These are phyloP conservation scores for Pantherophis vulpinus DNA, from an alignment of 2,797 vertebrate genomes.

Conservation along the genomic window DNA sequence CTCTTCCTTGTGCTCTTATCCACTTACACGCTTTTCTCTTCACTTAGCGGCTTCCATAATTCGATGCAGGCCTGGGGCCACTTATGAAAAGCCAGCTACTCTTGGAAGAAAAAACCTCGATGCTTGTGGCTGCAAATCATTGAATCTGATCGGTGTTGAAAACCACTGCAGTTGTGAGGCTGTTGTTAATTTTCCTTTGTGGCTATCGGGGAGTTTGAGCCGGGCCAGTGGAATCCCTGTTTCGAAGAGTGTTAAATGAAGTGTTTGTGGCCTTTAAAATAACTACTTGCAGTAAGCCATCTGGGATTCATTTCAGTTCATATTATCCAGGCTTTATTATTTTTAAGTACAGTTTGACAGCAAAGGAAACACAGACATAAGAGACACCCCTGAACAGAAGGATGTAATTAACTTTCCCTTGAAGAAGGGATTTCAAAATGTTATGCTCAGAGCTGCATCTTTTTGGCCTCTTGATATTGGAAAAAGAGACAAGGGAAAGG, in stretches of 20 bases:
- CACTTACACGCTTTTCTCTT: background rate
- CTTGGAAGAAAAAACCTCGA: background rate
- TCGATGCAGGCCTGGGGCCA: background rate
- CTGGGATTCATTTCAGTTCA: constrained; percentile 63
- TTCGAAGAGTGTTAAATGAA: constrained; percentile 61
- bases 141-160: background rate
- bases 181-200: constrained; percentile 26
- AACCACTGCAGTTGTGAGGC: background rate
- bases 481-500: background rate
- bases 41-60: background rate
- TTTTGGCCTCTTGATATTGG: background rate
- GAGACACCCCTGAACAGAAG: constrained; percentile 65
- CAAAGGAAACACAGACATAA: constrained; percentile 44
- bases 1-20: background rate
- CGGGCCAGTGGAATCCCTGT: constrained; percentile 49
- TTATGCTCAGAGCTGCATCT: constrained; percentile 43
- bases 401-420: constrained; percentile 62
- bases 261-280: constrained; percentile 54
- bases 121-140: background rate
- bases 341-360: constrained; percentile 62
- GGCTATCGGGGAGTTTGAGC: constrained; percentile 44
- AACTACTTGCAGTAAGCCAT: constrained; percentile 57
- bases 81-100: background rate
- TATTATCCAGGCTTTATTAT: constrained; percentile 51
- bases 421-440: background rate